phyloP scores from a whole-genome alignment of 2,888 invertebrate genomes.

The Boloria selene region DNA sequence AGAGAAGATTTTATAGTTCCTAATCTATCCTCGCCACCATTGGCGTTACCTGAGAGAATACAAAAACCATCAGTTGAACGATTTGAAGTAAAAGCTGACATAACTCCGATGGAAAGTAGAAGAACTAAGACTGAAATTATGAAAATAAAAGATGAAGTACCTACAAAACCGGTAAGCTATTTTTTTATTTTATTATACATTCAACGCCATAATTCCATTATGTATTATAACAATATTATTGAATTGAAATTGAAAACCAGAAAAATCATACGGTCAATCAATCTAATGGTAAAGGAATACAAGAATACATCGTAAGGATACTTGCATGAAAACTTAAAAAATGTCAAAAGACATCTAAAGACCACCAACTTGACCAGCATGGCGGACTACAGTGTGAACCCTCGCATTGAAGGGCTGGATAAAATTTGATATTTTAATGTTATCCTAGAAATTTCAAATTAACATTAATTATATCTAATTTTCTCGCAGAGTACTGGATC shows the following conservation, averaged over 20 bases:
- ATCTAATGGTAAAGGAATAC: too few species aligned
- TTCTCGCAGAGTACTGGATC: slow-evolving; percentile 28
- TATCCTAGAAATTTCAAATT: slow-evolving; percentile 2
- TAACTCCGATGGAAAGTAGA: slow-evolving; percentile 65
- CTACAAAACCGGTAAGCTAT: slow-evolving; percentile 57
- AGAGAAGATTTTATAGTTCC: slow-evolving; percentile 76
- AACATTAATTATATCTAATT: not conserved
- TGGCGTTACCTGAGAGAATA: slow-evolving; percentile 69
- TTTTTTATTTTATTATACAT: too few species aligned
- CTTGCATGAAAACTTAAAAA: too few species aligned
- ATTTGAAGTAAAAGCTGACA: slow-evolving; percentile 72
- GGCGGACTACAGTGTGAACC: too few species aligned
- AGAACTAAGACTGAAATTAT: slow-evolving; percentile 76
- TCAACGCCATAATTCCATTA: too few species aligned
- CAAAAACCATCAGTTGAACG: slow-evolving; percentile 64
- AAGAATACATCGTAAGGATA: too few species aligned
- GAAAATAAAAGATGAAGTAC: slow-evolving; percentile 64
- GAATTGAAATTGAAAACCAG: too few species aligned
- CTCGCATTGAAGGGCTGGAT: too few species aligned
- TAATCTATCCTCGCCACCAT: slow-evolving; percentile 72
- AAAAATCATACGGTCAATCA: too few species aligned
- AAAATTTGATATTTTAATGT: not conserved
- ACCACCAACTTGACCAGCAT: too few species aligned
- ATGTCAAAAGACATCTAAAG: too few species aligned
- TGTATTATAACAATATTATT: too few species aligned